Evolutionary conservation across 2,888 invertebrate genomes (phyloP).

Genomic region (Tolmerus cingulatus): DNA sequence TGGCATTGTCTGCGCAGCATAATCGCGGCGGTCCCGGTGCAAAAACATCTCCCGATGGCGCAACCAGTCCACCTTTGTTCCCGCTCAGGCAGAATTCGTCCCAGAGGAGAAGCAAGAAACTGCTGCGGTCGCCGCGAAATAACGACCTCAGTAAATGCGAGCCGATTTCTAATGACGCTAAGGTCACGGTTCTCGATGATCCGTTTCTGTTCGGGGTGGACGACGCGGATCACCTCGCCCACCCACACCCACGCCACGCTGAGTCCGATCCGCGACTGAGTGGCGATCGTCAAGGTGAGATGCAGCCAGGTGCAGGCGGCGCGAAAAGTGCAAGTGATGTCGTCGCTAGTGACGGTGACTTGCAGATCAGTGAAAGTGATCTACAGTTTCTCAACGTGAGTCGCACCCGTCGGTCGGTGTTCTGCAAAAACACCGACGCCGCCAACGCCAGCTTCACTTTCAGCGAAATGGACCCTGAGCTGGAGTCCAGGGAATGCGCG

Average conservation of each 20-base stretch:
- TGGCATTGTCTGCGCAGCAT: slow-evolving; percentile 58
- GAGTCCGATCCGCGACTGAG: not conserved
- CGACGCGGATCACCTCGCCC: slow-evolving; percentile 24
- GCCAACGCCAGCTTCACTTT: slow-evolving; percentile 58
- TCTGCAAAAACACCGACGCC: slow-evolving; percentile 19
- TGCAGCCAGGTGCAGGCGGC: not conserved
- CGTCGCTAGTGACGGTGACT: slow-evolving; percentile 46
- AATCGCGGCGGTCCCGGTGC: slow-evolving; percentile 50
- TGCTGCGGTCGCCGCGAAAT: slow-evolving; percentile 55
- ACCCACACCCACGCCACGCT: slow-evolving; percentile 49
- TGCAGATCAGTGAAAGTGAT: slow-evolving; percentile 60
- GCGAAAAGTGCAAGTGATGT: slow-evolving; percentile 1
- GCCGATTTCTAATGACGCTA: slow-evolving; percentile 53
- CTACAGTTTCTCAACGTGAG: slow-evolving; percentile 60
- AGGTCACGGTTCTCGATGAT: slow-evolving; percentile 63
- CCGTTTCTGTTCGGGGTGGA: slow-evolving; percentile 62
- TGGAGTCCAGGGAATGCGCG: slow-evolving; percentile 44
- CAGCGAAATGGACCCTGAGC: slow-evolving; percentile 55
- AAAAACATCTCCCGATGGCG: slow-evolving; percentile 33
- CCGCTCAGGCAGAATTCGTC: slow-evolving; percentile 23
- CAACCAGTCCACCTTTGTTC: slow-evolving; percentile 45
- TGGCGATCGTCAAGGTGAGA: slow-evolving; percentile 7
- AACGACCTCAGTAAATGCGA: slow-evolving; percentile 46
- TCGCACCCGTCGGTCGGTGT: slow-evolving; percentile 47
- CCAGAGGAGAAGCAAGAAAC: slow-evolving; percentile 55